Percentiles rank a stretch among this genome's conserved stretches.
Conservation (phyloP, 2,113 vertebrate genomes). For the Gavia stellata region DNA sequence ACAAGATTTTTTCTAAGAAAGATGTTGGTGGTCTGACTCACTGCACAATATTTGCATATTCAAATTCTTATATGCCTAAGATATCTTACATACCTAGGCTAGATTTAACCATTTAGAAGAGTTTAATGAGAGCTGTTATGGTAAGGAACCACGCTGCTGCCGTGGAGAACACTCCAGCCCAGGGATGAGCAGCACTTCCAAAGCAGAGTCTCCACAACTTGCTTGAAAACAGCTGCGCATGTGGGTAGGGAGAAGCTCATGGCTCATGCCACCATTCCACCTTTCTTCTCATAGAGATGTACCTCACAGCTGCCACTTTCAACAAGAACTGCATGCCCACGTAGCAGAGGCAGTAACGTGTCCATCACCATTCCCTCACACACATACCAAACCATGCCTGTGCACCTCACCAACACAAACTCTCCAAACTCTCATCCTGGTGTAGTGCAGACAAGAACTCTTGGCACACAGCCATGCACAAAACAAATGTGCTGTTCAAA, state of each 20-base stretch:
- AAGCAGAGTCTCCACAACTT: background rate
- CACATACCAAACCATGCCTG: background rate
- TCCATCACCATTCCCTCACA: background rate
- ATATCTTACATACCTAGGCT: background rate
- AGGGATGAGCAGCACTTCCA: background rate
- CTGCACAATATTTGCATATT: background rate
- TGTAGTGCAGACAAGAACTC: background rate
- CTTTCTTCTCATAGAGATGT: background rate
- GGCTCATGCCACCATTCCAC: background rate
- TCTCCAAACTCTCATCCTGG: background rate
- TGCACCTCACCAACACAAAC: background rate
- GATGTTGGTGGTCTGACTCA: background rate
- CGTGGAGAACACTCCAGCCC: background rate
- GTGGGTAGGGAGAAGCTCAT: background rate
- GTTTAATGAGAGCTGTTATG: background rate
- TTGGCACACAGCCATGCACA: background rate
- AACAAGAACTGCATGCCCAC: background rate
- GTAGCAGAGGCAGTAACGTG: background rate
- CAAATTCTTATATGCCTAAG: background rate
- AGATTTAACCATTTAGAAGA: background rate
- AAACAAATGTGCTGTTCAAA: background rate
- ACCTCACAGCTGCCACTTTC: background rate
- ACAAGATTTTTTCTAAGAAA: background rate
- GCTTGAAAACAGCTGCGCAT: background rate
- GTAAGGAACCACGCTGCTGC: accelerated